Evolutionary conservation across 2,113 vertebrate genomes (phyloP), one percentile per base, ranked within the genome.

Genomic region (Equus quagga): DNA sequence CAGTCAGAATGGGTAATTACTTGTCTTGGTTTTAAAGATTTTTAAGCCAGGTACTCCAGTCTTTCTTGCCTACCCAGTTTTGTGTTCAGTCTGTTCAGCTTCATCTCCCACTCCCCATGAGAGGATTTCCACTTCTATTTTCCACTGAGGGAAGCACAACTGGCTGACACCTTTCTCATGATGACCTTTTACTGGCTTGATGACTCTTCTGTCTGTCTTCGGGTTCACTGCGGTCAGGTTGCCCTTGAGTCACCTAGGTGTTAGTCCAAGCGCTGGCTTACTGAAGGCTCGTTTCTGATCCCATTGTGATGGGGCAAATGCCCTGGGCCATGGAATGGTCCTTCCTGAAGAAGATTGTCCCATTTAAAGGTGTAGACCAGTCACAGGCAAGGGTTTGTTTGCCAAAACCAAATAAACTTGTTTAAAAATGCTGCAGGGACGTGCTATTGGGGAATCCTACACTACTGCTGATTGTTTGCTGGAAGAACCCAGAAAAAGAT

Each of bases 1-100:
- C 14, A 15, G 31, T 49, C 31, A 17, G 28, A 64, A 36, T 13
- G 60, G 21, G 24, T 36, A 58, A 70, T 21, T 24, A 44, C 23
- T 84, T 75, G 19, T 44, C n/a, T 81, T 75, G 31, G 19, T 46
- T 92, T 89, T 60, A 64, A 84, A 81, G 89, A 33, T 54, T 72
- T 87, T 90, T 62, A 82, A 83, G 14, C 46, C 41, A 80, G 46
- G 83, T 8, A 41, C 13, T 24, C 4, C 33, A 18, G 0, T 79
- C 64, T 56, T 33, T 41, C 18, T 72, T 4, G 0, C 14, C 13
- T 67, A 14, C 64, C 9, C 79, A n/a, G 15, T 69, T 84, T 95
- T 83, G 54, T 33, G 26, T 73, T 31, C 24, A 9, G 49, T 46
- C 51, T 21, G 1, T 60, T 46, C 17, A 24, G n/a, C 13, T 64